phyloP scores from a whole-genome alignment of 2,113 vertebrate species.

The Labrus mixtus region DNA sequence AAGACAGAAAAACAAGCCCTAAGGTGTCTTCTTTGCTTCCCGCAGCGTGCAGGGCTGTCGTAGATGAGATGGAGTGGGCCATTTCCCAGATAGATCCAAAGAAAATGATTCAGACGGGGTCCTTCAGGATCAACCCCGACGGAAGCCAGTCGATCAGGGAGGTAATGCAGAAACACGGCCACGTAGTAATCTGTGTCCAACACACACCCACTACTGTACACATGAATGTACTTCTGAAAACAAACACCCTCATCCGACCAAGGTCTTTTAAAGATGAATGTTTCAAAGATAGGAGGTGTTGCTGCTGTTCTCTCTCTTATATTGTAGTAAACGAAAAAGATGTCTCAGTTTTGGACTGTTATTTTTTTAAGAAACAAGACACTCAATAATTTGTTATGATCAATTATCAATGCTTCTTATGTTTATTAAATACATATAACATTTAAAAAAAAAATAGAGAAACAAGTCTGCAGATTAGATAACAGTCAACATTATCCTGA shows the following conservation, averaged over 20 bases:
- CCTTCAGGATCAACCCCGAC: slow-evolving; percentile 96
- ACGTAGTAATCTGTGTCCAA: slow-evolving; percentile 6
- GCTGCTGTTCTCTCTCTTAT: too few relatives aligned
- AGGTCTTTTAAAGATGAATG: too few relatives aligned
- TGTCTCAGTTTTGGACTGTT: neutral
- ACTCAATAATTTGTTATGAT: too few relatives aligned
- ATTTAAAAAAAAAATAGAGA: too few relatives aligned
- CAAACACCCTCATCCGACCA: too few relatives aligned
- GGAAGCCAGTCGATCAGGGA: slow-evolving; percentile 94
- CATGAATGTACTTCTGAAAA: neutral
- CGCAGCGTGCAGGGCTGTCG: slow-evolving; percentile 93
- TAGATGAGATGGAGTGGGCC: slow-evolving; percentile 97
- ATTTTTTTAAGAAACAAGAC: too few relatives aligned
- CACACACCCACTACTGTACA: neutral
- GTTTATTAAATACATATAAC: too few relatives aligned
- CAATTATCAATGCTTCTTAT: too few relatives aligned
- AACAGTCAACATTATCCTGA: too few relatives aligned
- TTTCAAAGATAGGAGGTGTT: neutral
- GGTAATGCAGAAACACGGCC: slow-evolving; percentile 80
- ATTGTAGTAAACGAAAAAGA: neutral
- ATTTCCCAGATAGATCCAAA: slow-evolving; percentile 93
- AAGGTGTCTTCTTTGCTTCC: neutral
- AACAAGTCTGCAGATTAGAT: too few relatives aligned
- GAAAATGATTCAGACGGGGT: slow-evolving; percentile 95
- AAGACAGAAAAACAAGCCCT: neutral